Conservation (phyloP, 2,888 invertebrate genomes). For the Tiliacea citrago region DNA sequence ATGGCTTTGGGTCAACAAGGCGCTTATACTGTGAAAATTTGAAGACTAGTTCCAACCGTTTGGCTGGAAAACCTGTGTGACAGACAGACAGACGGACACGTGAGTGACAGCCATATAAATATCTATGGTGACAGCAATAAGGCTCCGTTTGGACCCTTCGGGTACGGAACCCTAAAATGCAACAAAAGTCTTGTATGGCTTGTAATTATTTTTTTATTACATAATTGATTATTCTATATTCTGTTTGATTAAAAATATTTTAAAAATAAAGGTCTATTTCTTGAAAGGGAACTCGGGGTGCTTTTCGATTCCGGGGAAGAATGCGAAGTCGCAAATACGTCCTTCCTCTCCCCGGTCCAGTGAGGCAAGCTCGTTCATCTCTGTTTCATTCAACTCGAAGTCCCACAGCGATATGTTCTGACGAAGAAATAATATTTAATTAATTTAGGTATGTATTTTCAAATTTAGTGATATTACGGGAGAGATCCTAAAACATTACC, state of each 20-base stretch:
- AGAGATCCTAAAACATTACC: too few species aligned
- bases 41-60: too few species aligned
- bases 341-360: conserved; percentile 92
- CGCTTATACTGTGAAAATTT: too few species aligned
- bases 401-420: conserved; percentile 94
- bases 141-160: too few species aligned
- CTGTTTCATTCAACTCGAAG: conserved; percentile 92
- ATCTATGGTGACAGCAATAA: too few species aligned
- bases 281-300: conserved; percentile 94
- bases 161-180: neutral
- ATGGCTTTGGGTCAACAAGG: too few species aligned
- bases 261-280: conserved; percentile 69
- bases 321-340: conserved; percentile 93
- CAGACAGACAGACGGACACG: too few species aligned
- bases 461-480: too few species aligned
- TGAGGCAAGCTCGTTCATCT: conserved; percentile 91
- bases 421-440: neutral
- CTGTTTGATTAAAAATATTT: conserved; percentile 12
- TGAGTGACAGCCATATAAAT: too few species aligned
- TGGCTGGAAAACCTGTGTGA: too few species aligned
- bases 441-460: neutral
- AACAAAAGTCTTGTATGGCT: neutral
- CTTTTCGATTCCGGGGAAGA: conserved; percentile 92
- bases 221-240: conserved; percentile 23
- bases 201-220: conserved; percentile 5